phyloP scores from a whole-genome alignment of 2,888 invertebrate genomes.

The Dynastes tityus region DNA sequence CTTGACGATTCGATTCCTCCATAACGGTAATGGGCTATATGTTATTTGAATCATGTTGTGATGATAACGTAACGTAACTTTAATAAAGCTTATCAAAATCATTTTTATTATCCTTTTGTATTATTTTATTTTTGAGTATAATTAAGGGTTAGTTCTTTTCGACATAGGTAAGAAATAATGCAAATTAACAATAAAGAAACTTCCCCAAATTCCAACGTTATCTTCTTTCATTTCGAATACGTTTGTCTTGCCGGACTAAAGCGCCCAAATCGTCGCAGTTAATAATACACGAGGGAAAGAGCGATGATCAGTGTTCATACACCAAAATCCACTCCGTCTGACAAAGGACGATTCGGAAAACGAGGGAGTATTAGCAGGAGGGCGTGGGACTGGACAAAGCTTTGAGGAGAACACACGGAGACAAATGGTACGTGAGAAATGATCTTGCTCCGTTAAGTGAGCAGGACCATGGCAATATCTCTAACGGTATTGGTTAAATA shows the following conservation, averaged over 20 bases:
- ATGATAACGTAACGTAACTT: too few relatives aligned
- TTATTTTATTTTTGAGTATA: too few relatives aligned
- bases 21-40: too few relatives aligned
- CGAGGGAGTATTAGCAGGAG: background rate
- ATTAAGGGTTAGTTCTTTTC: too few relatives aligned
- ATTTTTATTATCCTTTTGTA: too few relatives aligned
- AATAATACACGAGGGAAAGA: slow-evolving; percentile 19
- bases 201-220: background rate
- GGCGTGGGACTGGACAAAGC: background rate
- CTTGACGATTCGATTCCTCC: too few relatives aligned
- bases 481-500: too few relatives aligned
- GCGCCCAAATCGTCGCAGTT: slow-evolving; percentile 16
- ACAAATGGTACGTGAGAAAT: background rate
- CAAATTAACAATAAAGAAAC: too few relatives aligned
- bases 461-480: background rate
- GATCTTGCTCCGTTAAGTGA: background rate
- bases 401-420: background rate
- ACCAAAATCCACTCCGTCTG: slow-evolving; percentile 16
- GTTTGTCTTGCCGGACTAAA: background rate
- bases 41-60: too few relatives aligned
- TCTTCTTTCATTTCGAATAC: background rate
- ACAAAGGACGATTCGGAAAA: background rate
- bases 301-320: slow-evolving; percentile 21
- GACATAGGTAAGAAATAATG: too few relatives aligned
- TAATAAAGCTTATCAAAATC: too few relatives aligned